These are phyloP conservation scores for Sebastes vulpes DNA, from an alignment of 2,797 vertebrate species.

Conservation along the genomic window DNA sequence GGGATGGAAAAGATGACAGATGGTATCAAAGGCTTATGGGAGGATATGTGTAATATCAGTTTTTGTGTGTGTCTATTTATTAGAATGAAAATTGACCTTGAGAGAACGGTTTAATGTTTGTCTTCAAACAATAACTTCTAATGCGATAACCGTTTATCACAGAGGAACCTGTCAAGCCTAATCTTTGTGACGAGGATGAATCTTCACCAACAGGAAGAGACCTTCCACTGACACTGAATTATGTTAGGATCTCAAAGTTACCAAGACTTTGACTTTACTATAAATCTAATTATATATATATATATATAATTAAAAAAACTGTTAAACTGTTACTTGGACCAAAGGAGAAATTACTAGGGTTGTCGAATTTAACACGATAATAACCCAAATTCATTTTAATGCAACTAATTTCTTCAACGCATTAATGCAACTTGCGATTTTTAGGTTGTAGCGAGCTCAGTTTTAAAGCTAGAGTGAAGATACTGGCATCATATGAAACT, in stretches of 20 bases:
- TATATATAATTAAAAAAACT: background rate
- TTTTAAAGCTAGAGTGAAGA: too few species aligned
- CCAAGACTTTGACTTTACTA: background rate
- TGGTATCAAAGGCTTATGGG: constrained; percentile 59
- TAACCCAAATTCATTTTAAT: too few species aligned
- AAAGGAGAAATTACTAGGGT: background rate
- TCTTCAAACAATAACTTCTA: constrained; percentile 13
- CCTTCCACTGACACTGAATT: background rate
- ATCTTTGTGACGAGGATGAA: constrained; percentile 1
- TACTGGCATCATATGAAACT: too few species aligned
- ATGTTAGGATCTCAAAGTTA: background rate
- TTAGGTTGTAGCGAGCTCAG: too few species aligned
- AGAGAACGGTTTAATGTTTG: constrained; percentile 20
- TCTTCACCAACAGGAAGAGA: background rate
- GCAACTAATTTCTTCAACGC: too few species aligned
- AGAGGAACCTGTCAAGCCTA: constrained; percentile 9
- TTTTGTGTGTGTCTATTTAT: constrained; percentile 45
- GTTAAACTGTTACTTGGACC: background rate
- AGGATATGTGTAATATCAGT: constrained; percentile 41
- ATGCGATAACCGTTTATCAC: constrained; percentile 18
- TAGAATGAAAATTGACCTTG: constrained; percentile 25
- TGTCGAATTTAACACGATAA: too few species aligned
- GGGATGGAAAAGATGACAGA: constrained; percentile 77
- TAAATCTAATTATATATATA: background rate
- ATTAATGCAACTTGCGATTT: too few species aligned